Evolutionary conservation across 2,888 invertebrate species (phyloP).

Genomic region (Sussaba pulchella): DNA sequence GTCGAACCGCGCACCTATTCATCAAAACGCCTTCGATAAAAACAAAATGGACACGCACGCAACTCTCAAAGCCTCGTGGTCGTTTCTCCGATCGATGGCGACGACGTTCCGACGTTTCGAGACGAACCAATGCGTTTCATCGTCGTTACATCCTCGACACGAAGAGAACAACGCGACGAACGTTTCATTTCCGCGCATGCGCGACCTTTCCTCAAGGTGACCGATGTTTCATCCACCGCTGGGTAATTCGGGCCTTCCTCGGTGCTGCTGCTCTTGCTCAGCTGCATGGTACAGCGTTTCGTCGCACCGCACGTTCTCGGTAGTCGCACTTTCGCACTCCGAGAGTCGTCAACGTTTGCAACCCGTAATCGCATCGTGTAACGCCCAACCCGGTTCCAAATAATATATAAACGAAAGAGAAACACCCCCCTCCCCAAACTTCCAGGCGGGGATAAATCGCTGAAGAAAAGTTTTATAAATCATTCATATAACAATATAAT

Average conservation of each 20-base stretch:
- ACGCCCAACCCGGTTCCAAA: slow-evolving; percentile 29
- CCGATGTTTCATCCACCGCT: slow-evolving; percentile 72
- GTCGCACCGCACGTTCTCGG: slow-evolving; percentile 39
- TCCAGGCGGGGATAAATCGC: neutral
- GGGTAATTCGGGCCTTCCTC: slow-evolving; percentile 44
- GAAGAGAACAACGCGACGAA: slow-evolving; percentile 18
- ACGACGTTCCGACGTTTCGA: too few relatives aligned
- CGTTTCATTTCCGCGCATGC: slow-evolving; percentile 78
- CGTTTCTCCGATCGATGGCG: too few relatives aligned
- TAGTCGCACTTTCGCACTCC: slow-evolving; percentile 58
- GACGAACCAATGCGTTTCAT: too few relatives aligned
- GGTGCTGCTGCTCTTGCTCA: too few relatives aligned
- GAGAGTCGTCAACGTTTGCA: slow-evolving; percentile 47
- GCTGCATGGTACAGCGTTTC: slow-evolving; percentile 20
- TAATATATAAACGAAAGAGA: neutral
- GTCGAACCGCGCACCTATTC: too few relatives aligned
- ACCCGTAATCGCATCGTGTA: slow-evolving; percentile 13
- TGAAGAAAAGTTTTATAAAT: neutral
- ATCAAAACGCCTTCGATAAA: too few relatives aligned
- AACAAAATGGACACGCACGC: too few relatives aligned
- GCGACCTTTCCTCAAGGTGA: slow-evolving; percentile 87
- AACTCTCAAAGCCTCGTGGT: too few relatives aligned
- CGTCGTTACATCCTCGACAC: too few relatives aligned
- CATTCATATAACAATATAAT: neutral
- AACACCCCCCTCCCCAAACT: neutral